Conservation (phyloP, 30 jellyfish, hydroid and myxozoan genomes). For the Euphysa ruthae region DNA sequence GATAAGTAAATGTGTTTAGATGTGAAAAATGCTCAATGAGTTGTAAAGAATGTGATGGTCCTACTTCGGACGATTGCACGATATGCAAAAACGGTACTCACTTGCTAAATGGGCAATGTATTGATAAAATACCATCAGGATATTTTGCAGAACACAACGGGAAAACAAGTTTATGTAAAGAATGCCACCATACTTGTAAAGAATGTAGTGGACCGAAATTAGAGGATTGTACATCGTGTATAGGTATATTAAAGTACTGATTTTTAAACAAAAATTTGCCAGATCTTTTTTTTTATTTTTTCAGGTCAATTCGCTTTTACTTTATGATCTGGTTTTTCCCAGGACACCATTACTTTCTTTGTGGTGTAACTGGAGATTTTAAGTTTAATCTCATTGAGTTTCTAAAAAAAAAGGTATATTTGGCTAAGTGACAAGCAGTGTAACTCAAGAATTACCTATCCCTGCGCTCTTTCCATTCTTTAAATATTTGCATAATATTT, state of each 20-base stretch:
- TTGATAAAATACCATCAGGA: slow-evolving; percentile 9
- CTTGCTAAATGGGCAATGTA: slow-evolving; percentile 28
- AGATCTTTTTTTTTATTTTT: too few relatives aligned
- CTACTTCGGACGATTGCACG: slow-evolving; percentile 20
- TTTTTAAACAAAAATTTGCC: too few relatives aligned
- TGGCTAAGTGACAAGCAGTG: too few relatives aligned
- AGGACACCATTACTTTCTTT: too few relatives aligned
- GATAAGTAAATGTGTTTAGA: slow-evolving; percentile 1
- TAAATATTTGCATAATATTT: too few relatives aligned
- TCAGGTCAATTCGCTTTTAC: too few relatives aligned
- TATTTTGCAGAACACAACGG: slow-evolving; percentile 19
- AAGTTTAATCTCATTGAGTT: too few relatives aligned
- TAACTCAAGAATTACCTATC: too few relatives aligned
- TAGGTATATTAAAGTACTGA: slow-evolving; percentile 3
- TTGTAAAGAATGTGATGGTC: slow-evolving; percentile 27
- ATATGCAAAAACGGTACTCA: slow-evolving; percentile 5
- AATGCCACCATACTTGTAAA: slow-evolving; percentile 69
- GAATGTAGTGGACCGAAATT: slow-evolving; percentile 63
- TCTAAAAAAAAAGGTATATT: too few relatives aligned
- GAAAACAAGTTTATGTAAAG: slow-evolving; percentile 29
- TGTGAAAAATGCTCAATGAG: slow-evolving; percentile 9
- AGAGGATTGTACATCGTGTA: slow-evolving; percentile 57
- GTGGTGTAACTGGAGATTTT: too few relatives aligned
- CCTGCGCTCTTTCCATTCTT: too few relatives aligned
- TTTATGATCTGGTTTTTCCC: too few relatives aligned